Conservation (phyloP, 1,140 invertebrate genomes). For the Rhyacophila brunnea region DNA sequence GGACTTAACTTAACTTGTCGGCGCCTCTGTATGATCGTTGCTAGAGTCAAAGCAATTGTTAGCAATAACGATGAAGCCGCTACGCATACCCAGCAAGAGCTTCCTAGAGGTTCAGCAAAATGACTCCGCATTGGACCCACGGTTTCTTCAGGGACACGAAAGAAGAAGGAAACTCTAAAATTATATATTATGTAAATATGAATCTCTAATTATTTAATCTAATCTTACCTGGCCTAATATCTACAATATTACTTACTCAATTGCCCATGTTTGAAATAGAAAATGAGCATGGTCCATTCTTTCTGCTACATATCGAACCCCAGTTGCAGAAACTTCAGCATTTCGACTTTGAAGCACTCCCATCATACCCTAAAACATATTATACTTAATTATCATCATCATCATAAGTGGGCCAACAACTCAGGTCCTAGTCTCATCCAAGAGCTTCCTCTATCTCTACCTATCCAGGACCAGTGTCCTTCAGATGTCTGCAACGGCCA, state of each 20-base stretch:
- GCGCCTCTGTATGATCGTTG: constrained; percentile 5
- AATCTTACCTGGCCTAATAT: too few species aligned
- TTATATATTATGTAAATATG: too few species aligned
- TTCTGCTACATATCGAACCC: constrained; percentile 6
- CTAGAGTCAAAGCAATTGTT: constrained; percentile 1
- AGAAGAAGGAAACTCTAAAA: constrained; percentile 21
- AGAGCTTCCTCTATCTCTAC: neutral
- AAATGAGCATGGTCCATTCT: constrained; percentile 9
- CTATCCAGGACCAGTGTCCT: neutral
- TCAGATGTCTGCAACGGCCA: too few species aligned
- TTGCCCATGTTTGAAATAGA: constrained; percentile 11
- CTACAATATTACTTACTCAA: constrained; percentile 9
- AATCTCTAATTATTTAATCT: too few species aligned
- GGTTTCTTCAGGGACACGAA: constrained; percentile 4
- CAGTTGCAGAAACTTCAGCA: constrained; percentile 17
- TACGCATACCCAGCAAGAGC: constrained; percentile 4
- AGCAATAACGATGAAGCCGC: neutral
- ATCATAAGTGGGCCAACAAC: too few species aligned
- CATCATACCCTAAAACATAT: constrained; percentile 24
- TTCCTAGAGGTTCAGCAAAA: constrained; percentile 13
- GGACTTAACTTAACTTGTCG: neutral
- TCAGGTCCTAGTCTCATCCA: too few species aligned
- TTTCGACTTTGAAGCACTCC: constrained; percentile 17
- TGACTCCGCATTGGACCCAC: neutral
- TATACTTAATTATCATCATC: too few species aligned